Conservation (phyloP, 2,888 invertebrate species). For the Leptinotarsa juncta region DNA sequence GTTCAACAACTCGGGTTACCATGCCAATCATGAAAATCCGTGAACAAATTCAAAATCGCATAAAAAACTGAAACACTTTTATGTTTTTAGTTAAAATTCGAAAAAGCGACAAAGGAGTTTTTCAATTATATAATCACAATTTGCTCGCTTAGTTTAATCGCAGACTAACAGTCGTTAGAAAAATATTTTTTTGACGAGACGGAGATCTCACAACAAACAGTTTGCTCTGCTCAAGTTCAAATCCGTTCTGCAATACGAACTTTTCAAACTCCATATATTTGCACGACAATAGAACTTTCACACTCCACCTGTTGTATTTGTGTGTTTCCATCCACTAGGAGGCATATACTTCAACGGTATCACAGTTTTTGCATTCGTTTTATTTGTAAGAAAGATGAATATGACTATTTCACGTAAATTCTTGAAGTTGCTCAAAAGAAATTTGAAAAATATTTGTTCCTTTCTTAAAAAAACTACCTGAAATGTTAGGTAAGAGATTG, state of each 20-base stretch:
- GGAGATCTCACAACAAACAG: not conserved
- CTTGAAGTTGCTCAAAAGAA: not conserved
- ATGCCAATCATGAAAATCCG: too few relatives aligned
- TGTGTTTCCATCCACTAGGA: not conserved
- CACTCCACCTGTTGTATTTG: not conserved
- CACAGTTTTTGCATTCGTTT: constrained; percentile 8
- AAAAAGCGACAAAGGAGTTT: too few relatives aligned
- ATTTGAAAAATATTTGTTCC: not conserved
- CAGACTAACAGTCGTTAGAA: too few relatives aligned
- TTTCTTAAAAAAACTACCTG: not conserved
- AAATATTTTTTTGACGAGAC: too few relatives aligned
- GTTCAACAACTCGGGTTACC: too few relatives aligned
- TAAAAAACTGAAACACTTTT: too few relatives aligned
- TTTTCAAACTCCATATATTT: not conserved
- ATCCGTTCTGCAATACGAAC: not conserved
- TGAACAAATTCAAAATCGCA: too few relatives aligned
- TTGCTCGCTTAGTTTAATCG: too few relatives aligned
- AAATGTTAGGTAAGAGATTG: not conserved
- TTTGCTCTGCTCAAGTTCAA: not conserved
- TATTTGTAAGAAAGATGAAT: not conserved
- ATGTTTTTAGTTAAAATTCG: too few relatives aligned
- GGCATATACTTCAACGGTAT: not conserved
- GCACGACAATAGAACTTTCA: not conserved
- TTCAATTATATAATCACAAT: too few relatives aligned
- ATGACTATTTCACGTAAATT: constrained; percentile 4